These are phyloP conservation scores for Urocyon cinereoargenteus DNA, from an alignment of 2,797 vertebrate species.

Conservation along the genomic window DNA sequence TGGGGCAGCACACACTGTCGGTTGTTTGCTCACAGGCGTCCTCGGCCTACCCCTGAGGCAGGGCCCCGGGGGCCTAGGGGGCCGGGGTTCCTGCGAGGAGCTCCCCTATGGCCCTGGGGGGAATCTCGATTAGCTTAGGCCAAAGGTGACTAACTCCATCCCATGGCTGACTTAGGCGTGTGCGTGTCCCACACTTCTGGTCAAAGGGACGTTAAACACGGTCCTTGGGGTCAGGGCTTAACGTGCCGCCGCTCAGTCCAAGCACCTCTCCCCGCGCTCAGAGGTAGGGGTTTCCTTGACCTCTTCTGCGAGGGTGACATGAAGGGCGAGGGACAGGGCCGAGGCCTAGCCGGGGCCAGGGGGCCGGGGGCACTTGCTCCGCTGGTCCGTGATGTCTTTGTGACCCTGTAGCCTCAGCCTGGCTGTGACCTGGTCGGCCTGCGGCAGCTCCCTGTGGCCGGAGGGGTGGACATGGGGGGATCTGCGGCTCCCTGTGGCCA, in stretches of 20 bases:
- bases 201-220: background rate
- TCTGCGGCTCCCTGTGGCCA: background rate
- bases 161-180: background rate
- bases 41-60: background rate
- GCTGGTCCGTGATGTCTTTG: background rate
- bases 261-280: too few species aligned
- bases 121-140: conserved; percentile 4
- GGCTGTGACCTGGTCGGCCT: background rate
- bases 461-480: too few species aligned
- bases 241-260: too few species aligned
- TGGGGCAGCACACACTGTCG: too few species aligned
- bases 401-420: background rate
- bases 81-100: background rate
- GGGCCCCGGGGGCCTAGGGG: background rate
- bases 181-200: background rate
- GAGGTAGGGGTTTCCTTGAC: too few species aligned
- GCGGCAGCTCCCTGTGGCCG: background rate
- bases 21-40: too few species aligned
- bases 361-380: background rate
- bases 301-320: too few species aligned
- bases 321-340: too few species aligned
- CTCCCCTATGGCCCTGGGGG: background rate
- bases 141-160: background rate
- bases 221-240: too few species aligned
- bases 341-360: too few species aligned